phyloP scores from a whole-genome alignment of 2,888 invertebrate genomes.

The Chrysolina oricalcia region DNA sequence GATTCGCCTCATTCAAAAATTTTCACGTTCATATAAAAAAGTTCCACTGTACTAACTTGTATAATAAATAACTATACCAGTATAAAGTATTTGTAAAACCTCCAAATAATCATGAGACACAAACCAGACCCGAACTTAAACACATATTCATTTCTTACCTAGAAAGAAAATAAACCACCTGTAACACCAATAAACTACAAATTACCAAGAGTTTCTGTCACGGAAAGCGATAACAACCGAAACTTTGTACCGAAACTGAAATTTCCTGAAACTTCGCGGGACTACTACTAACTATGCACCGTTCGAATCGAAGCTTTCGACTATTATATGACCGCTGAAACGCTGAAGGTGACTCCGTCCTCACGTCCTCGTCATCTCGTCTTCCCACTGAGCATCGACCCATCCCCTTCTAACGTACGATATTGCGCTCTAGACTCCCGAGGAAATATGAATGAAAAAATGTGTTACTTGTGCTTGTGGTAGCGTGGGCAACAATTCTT shows the following conservation, averaged over 20 bases:
- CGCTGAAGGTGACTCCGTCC: slow-evolving; percentile 27
- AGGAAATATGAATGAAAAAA: neutral
- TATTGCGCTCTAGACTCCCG: slow-evolving; percentile 4
- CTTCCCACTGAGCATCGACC: slow-evolving; percentile 28
- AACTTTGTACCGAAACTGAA: neutral
- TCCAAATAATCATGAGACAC: neutral
- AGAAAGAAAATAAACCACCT: neutral
- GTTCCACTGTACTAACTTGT: no score
- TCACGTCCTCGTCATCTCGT: slow-evolving; percentile 1
- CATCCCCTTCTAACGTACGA: slow-evolving; percentile 22
- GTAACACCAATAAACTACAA: neutral
- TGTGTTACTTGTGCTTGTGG: neutral
- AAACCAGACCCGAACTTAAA: neutral
- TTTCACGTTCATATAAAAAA: no score
- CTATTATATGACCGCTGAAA: neutral
- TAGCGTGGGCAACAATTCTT: neutral
- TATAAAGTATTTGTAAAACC: no score
- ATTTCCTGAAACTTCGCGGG: slow-evolving; percentile 1
- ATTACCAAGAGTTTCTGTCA: neutral
- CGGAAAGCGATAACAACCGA: neutral
- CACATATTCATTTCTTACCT: neutral
- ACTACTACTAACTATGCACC: neutral
- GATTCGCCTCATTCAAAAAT: no score
- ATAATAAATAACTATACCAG: no score
- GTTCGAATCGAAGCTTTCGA: slow-evolving; percentile 5